Evolutionary conservation across 2,113 vertebrate species (phyloP).

Genomic region (Clarias magur): DNA sequence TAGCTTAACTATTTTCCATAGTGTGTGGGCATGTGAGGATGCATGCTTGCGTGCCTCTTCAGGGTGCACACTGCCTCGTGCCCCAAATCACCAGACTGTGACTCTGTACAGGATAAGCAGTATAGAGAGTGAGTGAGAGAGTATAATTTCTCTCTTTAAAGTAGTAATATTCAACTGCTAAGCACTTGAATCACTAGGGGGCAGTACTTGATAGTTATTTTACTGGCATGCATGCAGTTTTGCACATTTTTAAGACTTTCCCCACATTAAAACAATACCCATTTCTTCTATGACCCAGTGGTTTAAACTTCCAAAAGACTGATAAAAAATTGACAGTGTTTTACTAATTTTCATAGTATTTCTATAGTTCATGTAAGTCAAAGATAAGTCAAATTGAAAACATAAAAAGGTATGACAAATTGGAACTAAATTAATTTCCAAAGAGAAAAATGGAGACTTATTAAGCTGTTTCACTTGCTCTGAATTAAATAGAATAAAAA

Average conservation of each 20-base stretch:
- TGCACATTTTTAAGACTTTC: neutral
- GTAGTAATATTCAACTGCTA: neutral
- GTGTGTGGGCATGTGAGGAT: no score
- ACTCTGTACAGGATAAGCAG: no score
- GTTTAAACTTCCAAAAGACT: neutral
- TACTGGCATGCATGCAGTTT: neutral
- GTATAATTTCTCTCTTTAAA: neutral
- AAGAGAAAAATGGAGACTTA: neutral
- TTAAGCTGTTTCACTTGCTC: neutral
- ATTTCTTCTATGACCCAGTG: neutral
- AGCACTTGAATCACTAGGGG: conserved; percentile 29
- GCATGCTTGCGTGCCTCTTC: no score
- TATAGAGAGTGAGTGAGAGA: no score
- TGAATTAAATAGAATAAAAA: neutral
- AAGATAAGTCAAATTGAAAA: neutral
- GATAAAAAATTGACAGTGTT: neutral
- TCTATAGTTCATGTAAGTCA: neutral
- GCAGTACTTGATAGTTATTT: conserved; percentile 11
- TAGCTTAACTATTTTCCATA: no score
- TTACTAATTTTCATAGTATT: neutral
- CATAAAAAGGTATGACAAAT: neutral
- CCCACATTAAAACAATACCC: no score
- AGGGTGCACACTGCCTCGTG: no score
- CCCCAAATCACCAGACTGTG: no score
- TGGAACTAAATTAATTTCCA: neutral